These are phyloP conservation scores for Agyllia agylla DNA, from an alignment of 2,888 invertebrate genomes.

Conservation along the genomic window DNA sequence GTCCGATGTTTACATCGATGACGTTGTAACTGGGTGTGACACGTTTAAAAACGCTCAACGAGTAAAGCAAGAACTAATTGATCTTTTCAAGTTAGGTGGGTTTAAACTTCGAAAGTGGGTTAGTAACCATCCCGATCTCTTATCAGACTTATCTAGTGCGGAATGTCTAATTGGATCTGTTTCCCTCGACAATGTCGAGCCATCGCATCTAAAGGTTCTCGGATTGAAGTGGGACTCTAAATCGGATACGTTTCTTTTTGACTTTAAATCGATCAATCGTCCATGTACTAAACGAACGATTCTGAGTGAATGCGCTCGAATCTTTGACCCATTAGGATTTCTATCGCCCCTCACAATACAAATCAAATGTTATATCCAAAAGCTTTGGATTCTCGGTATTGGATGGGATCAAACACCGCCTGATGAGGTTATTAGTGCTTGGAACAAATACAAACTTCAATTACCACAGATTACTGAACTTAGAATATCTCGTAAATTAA, in stretches of 20 bases:
- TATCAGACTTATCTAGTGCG: background rate
- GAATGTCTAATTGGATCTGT: background rate
- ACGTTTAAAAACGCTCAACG: background rate
- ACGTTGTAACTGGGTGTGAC: background rate
- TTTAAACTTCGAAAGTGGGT: background rate
- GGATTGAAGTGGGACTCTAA: background rate
- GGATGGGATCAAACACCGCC: constrained; percentile 61
- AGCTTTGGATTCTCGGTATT: constrained; percentile 56
- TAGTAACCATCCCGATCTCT: background rate
- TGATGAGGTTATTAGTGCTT: constrained; percentile 15
- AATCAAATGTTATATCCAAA: constrained; percentile 56
- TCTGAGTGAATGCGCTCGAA: constrained; percentile 51
- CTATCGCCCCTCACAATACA: constrained; percentile 49
- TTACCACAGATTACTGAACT: background rate
- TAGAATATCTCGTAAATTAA: background rate
- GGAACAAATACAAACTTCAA: background rate
- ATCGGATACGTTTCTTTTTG: constrained; percentile 21
- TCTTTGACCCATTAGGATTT: constrained; percentile 65
- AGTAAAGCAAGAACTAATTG: background rate
- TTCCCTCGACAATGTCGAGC: background rate
- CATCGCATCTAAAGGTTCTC: background rate
- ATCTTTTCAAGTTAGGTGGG: background rate
- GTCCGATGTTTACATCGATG: background rate
- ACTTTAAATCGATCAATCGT: constrained; percentile 5
- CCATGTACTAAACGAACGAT: constrained; percentile 41